Percentiles rank a stretch among this genome's conserved stretches.
These are phyloP conservation scores for Caracal caracal DNA, from an alignment of 2,113 vertebrate species.

Conservation along the genomic window DNA sequence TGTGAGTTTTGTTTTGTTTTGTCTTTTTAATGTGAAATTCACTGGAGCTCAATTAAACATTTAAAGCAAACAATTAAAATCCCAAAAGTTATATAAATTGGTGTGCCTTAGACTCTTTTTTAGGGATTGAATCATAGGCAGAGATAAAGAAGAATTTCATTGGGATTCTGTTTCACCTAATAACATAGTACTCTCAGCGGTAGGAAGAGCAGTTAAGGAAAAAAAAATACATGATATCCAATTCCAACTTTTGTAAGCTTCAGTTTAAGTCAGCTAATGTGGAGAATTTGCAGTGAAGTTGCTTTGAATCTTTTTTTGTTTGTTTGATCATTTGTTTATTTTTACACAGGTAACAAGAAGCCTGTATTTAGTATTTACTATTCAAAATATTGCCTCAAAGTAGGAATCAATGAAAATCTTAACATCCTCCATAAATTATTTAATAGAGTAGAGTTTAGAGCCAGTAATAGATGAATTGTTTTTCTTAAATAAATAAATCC, in stretches of 20 bases:
- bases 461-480: background rate
- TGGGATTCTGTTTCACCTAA: background rate
- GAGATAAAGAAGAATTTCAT: background rate
- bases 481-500: conserved; percentile 26
- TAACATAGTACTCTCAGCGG: background rate
- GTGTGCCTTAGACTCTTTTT: background rate
- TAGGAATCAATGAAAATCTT: conserved; percentile 61
- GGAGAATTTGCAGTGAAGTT: background rate
- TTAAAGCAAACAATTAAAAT: background rate
- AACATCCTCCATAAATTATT: conserved; percentile 43
- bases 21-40: background rate
- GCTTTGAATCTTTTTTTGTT: background rate
- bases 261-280: background rate
- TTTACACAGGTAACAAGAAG: background rate
- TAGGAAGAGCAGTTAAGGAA: background rate
- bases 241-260: background rate
- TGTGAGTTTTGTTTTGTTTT: background rate
- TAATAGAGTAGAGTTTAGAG: conserved; percentile 42
- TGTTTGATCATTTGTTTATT: conserved; percentile 36
- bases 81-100: background rate
- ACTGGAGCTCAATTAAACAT: background rate
- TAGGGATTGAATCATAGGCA: background rate
- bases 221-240: background rate
- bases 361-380: background rate
- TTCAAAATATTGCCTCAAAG: conserved; percentile 63